phyloP scores from a whole-genome alignment of 1,140 invertebrate species.

The Periplaneta americana region DNA sequence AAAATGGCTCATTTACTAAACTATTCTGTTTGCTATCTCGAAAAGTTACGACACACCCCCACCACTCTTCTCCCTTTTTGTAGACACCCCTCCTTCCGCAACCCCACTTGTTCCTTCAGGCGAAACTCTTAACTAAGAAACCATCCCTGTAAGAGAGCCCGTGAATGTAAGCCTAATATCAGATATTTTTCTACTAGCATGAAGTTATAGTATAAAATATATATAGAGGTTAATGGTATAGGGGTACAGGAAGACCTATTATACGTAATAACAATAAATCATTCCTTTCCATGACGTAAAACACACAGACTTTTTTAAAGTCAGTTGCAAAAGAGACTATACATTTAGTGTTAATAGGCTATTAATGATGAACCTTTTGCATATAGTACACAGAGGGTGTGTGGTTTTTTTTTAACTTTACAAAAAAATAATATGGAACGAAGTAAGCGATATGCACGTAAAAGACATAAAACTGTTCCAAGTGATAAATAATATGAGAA shows the following conservation, averaged over 20 bases:
- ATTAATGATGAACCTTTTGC: neutral
- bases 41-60: constrained; percentile 6
- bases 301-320: neutral
- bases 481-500: neutral
- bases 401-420: neutral
- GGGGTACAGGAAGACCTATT: neutral
- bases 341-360: neutral
- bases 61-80: too few species aligned
- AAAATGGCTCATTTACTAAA: constrained; percentile 15
- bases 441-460: neutral
- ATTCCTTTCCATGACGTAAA: neutral
- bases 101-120: neutral
- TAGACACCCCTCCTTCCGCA: constrained; percentile 3
- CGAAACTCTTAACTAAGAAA: constrained; percentile 2
- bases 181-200: neutral
- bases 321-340: neutral
- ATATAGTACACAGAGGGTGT: neutral
- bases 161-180: neutral
- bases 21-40: constrained; percentile 15
- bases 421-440: neutral
- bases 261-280: neutral
- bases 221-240: neutral
- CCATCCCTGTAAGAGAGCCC: neutral
- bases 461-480: neutral
- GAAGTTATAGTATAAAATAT: neutral